Conservation (phyloP, 2,113 vertebrate species). For the Falcunculus frontatus region DNA sequence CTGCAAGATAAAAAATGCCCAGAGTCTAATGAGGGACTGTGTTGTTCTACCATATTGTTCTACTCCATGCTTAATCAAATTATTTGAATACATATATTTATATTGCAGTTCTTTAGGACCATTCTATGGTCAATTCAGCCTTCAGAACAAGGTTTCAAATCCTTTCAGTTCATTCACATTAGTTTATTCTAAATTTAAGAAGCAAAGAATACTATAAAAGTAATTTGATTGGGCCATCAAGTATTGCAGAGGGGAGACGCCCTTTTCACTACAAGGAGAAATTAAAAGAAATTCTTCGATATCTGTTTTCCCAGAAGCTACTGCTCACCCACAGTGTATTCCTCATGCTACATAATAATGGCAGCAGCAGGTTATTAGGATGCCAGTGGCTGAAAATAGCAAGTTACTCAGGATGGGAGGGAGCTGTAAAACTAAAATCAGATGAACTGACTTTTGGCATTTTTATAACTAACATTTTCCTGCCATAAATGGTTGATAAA, state of each 20-base stretch:
- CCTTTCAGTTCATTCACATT: not conserved
- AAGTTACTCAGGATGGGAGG: not conserved
- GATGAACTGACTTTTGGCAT: not conserved
- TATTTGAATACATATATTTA: not conserved
- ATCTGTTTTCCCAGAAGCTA: not conserved
- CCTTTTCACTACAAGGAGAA: not conserved
- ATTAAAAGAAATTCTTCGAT: not conserved
- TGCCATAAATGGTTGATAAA: not conserved
- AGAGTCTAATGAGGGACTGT: not conserved
- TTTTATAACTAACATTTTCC: not conserved
- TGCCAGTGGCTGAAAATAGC: not conserved
- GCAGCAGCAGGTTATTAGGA: not conserved
- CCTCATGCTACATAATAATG: not conserved
- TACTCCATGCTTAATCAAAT: not conserved
- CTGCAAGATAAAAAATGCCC: not conserved
- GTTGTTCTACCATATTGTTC: not conserved
- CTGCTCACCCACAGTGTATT: not conserved
- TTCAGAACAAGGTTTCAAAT: not conserved
- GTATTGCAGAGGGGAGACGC: not conserved
- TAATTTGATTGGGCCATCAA: not conserved
- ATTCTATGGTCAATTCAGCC: not conserved
- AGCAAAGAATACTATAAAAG: not conserved
- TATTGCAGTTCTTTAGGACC: not conserved
- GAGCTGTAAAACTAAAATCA: not conserved
- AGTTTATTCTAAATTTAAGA: not conserved